Conservation (phyloP, 1,140 invertebrate species). For the Drosophila pallidifrons region DNA sequence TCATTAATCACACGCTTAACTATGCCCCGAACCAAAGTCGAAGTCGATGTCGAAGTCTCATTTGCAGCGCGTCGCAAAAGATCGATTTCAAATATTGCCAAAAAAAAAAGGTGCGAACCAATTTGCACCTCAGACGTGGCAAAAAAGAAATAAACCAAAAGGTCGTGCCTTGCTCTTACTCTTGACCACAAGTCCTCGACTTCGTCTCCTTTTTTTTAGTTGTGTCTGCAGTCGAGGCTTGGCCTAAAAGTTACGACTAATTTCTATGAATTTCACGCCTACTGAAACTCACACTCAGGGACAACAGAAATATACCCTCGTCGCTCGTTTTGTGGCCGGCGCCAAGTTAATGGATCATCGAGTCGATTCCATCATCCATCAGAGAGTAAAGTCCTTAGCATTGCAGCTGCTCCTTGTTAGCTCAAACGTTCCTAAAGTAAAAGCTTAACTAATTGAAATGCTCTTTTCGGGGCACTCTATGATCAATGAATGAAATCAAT, state of each 20-base stretch:
- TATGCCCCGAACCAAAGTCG: slow-evolving; percentile 39
- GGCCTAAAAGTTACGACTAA: slow-evolving; percentile 48
- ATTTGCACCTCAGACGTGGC: slow-evolving; percentile 80
- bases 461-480: background rate
- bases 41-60: background rate
- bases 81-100: slow-evolving; percentile 81
- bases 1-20: slow-evolving; percentile 84
- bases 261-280: slow-evolving; percentile 83
- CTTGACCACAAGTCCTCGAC: slow-evolving; percentile 35
- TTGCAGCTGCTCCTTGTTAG: slow-evolving; percentile 25
- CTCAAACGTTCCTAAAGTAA: background rate
- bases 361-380: slow-evolving; percentile 40
- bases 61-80: slow-evolving; percentile 37
- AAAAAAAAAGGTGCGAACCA: slow-evolving; percentile 67
- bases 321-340: slow-evolving; percentile 35
- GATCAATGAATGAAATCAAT: too few relatives aligned
- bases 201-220: background rate
- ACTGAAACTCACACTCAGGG: slow-evolving; percentile 29
- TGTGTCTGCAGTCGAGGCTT: background rate
- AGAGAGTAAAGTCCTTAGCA: slow-evolving; percentile 5
- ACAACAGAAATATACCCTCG: slow-evolving; percentile 34
- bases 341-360: slow-evolving; percentile 72
- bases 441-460: slow-evolving; percentile 17
- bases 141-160: slow-evolving; percentile 35
- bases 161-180: background rate